A percentile compares a stretch with the other conserved stretches of the same genome.
Conservation (phyloP, 2,888 invertebrate genomes). For the Bugula neritina region DNA sequence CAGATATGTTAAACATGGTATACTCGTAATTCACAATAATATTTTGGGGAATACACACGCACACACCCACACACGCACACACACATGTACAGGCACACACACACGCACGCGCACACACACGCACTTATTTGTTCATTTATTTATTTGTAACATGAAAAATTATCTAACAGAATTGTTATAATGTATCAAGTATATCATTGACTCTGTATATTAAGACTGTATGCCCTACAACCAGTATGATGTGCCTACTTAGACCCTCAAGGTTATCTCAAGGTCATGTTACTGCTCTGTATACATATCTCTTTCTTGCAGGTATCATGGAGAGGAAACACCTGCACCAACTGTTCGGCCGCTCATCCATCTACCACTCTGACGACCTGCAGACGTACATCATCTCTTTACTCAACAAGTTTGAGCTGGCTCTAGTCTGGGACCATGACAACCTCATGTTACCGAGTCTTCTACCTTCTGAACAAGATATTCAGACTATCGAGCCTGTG, state of each 20-base stretch:
- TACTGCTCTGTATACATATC: neutral
- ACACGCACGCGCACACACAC: no score
- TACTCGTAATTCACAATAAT: neutral
- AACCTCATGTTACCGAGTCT: slow-evolving; percentile 85
- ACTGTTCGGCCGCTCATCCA: slow-evolving; percentile 79
- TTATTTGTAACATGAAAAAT: no score
- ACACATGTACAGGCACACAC: no score
- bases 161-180: no score
- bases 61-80: no score
- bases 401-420: slow-evolving; percentile 93
- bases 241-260: no score
- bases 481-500: neutral
- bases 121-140: no score
- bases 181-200: no score
- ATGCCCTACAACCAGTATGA: no score
- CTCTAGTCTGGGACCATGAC: slow-evolving; percentile 87
- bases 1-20: slow-evolving; percentile 81
- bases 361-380: slow-evolving; percentile 58
- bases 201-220: no score
- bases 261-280: no score
- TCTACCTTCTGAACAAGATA: slow-evolving; percentile 64
- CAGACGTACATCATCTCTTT: slow-evolving; percentile 80
- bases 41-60: no score
- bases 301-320: slow-evolving; percentile 67
- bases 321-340: slow-evolving; percentile 83